These are phyloP conservation scores for Nettapus auritus DNA, from an alignment of 2,113 vertebrate genomes.

Conservation along the genomic window DNA sequence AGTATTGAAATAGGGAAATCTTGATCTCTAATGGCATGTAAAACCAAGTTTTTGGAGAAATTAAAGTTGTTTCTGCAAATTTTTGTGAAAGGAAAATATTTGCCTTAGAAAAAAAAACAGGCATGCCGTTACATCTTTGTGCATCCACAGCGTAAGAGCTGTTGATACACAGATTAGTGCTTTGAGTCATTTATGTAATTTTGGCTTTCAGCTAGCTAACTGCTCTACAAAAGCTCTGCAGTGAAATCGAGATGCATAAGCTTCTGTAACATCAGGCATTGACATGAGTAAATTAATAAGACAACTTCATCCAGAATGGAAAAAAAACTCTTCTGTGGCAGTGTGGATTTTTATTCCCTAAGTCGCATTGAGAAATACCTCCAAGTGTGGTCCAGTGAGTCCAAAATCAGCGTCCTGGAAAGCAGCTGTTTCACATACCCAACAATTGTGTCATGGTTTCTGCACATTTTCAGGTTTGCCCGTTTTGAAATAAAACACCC, in stretches of 20 bases:
- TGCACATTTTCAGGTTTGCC: neutral
- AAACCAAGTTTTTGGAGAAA: neutral
- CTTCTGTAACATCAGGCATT: neutral
- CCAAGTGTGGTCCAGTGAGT: neutral
- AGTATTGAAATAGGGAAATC: neutral
- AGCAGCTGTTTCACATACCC: neutral
- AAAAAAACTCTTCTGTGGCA: neutral
- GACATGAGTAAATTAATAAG: neutral
- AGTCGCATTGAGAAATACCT: neutral
- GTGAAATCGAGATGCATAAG: neutral
- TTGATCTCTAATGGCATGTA: neutral
- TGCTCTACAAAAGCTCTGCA: neutral
- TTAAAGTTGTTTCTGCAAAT: neutral
- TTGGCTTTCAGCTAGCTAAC: neutral
- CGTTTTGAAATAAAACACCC: neutral
- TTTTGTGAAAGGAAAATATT: neutral
- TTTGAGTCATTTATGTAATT: neutral
- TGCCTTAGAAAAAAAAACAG: neutral
- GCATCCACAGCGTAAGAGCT: neutral
- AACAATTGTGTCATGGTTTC: rapidly evolving
- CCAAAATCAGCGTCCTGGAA: neutral
- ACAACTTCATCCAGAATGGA: neutral
- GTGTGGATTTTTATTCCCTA: neutral
- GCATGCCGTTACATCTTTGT: neutral
- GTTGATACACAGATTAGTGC: neutral